Evolutionary conservation across 2,888 invertebrate species (phyloP).

Genomic region (Papilio gigon): DNA sequence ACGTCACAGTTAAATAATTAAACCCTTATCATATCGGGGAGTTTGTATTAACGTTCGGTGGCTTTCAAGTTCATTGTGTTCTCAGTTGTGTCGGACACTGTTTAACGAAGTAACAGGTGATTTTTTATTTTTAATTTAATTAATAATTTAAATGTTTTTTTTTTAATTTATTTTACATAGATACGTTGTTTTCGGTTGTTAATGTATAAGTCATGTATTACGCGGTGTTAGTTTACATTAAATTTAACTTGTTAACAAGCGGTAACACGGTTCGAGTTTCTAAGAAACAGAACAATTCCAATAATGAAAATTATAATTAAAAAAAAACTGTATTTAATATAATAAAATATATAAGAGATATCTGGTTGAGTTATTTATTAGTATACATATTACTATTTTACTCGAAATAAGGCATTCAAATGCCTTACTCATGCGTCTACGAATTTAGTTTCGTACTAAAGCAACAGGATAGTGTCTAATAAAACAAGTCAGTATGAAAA

Average conservation of each 20-base stretch:
- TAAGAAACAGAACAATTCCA: too few relatives aligned
- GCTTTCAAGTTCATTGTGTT: constrained; percentile 31
- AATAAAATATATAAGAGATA: too few relatives aligned
- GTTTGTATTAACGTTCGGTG: constrained; percentile 33
- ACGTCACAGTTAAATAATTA: constrained; percentile 51
- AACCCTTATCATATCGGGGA: constrained; percentile 13
- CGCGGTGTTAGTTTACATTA: neutral
- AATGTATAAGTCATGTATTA: neutral
- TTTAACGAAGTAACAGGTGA: constrained; percentile 21
- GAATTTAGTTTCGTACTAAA: too few relatives aligned
- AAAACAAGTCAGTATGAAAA: too few relatives aligned
- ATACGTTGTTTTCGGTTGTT: neutral
- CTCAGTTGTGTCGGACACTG: constrained; percentile 9
- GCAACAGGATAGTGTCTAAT: too few relatives aligned
- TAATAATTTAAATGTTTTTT: neutral
- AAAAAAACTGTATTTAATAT: too few relatives aligned
- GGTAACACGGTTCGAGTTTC: neutral
- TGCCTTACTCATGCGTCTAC: too few relatives aligned
- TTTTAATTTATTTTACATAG: neutral
- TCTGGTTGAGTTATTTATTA: too few relatives aligned
- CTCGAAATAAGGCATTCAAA: too few relatives aligned
- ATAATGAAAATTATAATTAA: neutral
- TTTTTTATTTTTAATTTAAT: neutral
- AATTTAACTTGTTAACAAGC: neutral
- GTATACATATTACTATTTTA: too few relatives aligned